These are phyloP conservation scores for Sturmia bella DNA, from an alignment of 2,888 invertebrate species.

Conservation along the genomic window DNA sequence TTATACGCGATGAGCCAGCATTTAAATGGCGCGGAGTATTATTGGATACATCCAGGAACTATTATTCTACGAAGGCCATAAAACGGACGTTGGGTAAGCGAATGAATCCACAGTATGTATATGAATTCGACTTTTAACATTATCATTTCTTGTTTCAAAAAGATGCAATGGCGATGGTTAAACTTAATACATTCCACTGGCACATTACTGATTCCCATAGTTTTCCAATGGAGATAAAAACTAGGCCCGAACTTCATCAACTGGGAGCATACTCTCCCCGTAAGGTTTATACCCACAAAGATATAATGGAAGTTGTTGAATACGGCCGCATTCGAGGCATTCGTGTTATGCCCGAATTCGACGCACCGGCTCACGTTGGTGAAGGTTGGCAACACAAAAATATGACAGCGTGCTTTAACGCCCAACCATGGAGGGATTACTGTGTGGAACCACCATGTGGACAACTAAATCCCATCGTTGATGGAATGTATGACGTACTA, in stretches of 20 bases:
- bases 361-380: conserved; percentile 94
- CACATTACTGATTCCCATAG: conserved; percentile 96
- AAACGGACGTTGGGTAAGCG: conserved; percentile 86
- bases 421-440: conserved; percentile 86
- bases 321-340: conserved; percentile 90
- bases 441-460: conserved; percentile 94
- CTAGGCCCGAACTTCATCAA: conserved; percentile 87
- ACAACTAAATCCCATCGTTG: conserved; percentile 89
- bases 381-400: conserved; percentile 91
- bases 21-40: conserved; percentile 94
- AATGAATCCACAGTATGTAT: too few species aligned
- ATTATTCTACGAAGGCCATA: conserved; percentile 87
- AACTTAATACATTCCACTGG: conserved; percentile 97
- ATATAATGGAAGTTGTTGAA: conserved; percentile 84
- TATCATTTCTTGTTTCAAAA: conserved; percentile 20
- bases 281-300: conserved; percentile 85
- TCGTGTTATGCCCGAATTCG: conserved; percentile 94
- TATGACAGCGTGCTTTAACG: conserved; percentile 87
- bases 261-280: conserved; percentile 90
- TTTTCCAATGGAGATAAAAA: conserved; percentile 91
- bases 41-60: conserved; percentile 95
- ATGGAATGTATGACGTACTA: conserved; percentile 86
- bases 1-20: conserved; percentile 89
- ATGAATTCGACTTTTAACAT: conserved; percentile 1
- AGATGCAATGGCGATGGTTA: conserved; percentile 95